A percentile compares a stretch with the other conserved stretches of the same genome.
phyloP scores from a whole-genome alignment of 2,888 invertebrate genomes.

The Agonopterix alstromeriana region DNA sequence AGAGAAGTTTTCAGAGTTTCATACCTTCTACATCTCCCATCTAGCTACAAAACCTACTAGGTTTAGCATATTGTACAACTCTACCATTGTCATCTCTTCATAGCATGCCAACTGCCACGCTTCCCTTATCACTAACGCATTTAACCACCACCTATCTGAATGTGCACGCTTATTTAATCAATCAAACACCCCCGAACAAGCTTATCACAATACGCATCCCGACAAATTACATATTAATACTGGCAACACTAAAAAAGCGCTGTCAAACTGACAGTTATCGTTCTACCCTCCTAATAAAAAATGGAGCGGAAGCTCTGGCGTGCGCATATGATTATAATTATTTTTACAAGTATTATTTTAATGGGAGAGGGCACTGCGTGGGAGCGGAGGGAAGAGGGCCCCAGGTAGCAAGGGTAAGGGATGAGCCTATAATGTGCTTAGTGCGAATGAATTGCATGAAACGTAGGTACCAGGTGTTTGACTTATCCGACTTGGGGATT shows the following conservation, averaged over 20 bases:
- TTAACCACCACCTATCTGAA: conserved; percentile 58
- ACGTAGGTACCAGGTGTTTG: conserved; percentile 51
- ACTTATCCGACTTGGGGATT: conserved; percentile 21
- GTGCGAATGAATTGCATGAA: conserved; percentile 30
- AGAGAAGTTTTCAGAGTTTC: no score
- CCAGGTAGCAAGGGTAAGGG: conserved; percentile 47
- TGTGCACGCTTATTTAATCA: conserved; percentile 71
- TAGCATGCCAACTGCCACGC: conserved; percentile 16
- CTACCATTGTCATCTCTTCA: not conserved
- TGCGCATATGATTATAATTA: conserved; percentile 65
- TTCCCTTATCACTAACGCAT: conserved; percentile 49
- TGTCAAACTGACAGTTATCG: conserved; percentile 29
- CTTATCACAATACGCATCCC: conserved; percentile 61
- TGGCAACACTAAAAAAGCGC: conserved; percentile 55
- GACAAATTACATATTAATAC: conserved; percentile 72
- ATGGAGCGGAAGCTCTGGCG: conserved; percentile 56
- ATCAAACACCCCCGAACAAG: conserved; percentile 54
- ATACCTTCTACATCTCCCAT: no score
- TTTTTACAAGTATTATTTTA: conserved; percentile 63
- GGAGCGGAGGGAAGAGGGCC: conserved; percentile 39
- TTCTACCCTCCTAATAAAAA: conserved; percentile 36
- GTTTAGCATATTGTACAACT: no score
- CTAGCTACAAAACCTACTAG: no score
- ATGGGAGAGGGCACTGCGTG: conserved; percentile 50
- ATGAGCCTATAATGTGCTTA: conserved; percentile 56